phyloP scores from a whole-genome alignment of 1,140 invertebrate species.

The Halesus radiatus region DNA sequence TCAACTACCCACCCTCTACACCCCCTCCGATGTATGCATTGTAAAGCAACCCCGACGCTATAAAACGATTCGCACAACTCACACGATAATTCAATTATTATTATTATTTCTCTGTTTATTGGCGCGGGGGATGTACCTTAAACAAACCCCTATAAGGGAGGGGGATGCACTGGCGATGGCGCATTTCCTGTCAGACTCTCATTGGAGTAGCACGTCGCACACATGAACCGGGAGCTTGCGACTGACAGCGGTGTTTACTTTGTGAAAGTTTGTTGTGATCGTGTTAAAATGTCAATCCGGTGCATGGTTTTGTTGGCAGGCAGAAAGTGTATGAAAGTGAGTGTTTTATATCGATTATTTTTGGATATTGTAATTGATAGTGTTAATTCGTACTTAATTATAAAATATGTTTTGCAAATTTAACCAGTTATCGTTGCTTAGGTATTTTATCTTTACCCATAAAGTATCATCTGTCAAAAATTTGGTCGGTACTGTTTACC shows the following conservation, averaged over 20 bases:
- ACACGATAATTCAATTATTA: constrained; percentile 55
- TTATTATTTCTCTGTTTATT: constrained; percentile 53
- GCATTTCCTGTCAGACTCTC: constrained; percentile 49
- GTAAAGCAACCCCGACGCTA: constrained; percentile 20
- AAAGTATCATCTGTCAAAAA: too few relatives aligned
- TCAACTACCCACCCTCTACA: too few relatives aligned
- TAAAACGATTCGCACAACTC: constrained; percentile 30
- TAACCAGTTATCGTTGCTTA: too few relatives aligned
- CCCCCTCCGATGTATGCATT: too few relatives aligned
- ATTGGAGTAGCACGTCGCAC: constrained; percentile 34
- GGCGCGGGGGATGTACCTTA: background rate
- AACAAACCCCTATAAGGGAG: constrained; percentile 34
- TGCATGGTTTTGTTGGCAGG: constrained; percentile 8
- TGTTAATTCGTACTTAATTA: too few relatives aligned
- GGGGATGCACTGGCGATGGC: constrained; percentile 1
- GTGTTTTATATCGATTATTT: background rate
- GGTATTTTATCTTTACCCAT: too few relatives aligned
- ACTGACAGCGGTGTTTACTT: background rate
- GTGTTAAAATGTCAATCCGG: constrained; percentile 29
- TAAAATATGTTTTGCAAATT: too few relatives aligned
- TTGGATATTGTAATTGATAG: too few relatives aligned
- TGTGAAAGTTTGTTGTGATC: constrained; percentile 8
- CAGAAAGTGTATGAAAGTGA: constrained; percentile 38
- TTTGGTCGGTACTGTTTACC: too few relatives aligned
- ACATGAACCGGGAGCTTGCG: background rate